phyloP scores from a whole-genome alignment of 1,140 invertebrate genomes.

The Ectropis grisescens region DNA sequence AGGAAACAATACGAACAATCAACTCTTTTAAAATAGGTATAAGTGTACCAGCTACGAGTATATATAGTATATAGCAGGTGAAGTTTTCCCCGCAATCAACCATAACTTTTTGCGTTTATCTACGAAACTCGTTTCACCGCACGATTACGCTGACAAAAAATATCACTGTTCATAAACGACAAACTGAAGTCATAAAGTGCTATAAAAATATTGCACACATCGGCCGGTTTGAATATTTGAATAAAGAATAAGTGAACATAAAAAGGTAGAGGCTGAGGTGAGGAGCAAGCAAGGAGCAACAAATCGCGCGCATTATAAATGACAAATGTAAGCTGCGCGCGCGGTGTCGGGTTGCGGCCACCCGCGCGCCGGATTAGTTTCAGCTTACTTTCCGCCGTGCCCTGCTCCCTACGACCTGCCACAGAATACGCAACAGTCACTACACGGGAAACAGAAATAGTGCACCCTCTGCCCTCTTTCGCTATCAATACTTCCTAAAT shows the following conservation, averaged over 20 bases:
- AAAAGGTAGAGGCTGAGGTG: slow-evolving; percentile 35
- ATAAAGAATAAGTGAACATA: slow-evolving; percentile 57
- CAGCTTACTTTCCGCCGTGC: slow-evolving; percentile 52
- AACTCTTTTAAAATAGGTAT: too few relatives aligned
- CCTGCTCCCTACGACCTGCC: slow-evolving; percentile 24
- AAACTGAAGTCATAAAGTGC: slow-evolving; percentile 32
- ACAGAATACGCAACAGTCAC: too few relatives aligned
- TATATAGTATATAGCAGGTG: too few relatives aligned
- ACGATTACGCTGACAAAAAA: slow-evolving; percentile 14
- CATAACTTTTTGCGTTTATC: too few relatives aligned
- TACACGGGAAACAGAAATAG: too few relatives aligned
- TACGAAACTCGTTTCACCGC: too few relatives aligned
- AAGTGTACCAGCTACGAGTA: too few relatives aligned
- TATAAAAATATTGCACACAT: slow-evolving; percentile 40
- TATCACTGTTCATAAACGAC: slow-evolving; percentile 22
- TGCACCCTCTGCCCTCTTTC: slow-evolving; percentile 46
- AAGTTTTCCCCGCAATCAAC: too few relatives aligned
- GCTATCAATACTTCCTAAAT: slow-evolving; percentile 40
- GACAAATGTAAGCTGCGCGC: slow-evolving; percentile 61
- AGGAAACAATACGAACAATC: too few relatives aligned
- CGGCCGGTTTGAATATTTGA: slow-evolving; percentile 40
- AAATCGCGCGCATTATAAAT: slow-evolving; percentile 68
- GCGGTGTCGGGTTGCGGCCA: slow-evolving; percentile 61
- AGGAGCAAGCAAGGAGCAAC: slow-evolving; percentile 55
- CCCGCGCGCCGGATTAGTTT: slow-evolving; percentile 65